These are phyloP conservation scores for Psittacula echo DNA, from an alignment of 2,797 vertebrate species.

Conservation along the genomic window DNA sequence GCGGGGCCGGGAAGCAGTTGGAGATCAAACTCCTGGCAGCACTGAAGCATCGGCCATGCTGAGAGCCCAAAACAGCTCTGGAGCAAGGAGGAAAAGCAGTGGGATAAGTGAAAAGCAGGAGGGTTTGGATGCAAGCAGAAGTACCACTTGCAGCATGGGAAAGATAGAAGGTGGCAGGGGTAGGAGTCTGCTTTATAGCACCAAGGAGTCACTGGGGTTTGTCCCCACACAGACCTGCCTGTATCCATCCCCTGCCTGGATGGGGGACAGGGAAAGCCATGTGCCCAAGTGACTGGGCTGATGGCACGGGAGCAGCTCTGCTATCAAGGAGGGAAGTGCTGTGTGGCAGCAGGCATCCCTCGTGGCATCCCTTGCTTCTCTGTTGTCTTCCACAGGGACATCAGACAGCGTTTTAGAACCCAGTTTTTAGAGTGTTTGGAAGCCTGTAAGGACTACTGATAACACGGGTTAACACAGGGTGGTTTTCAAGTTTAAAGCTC, in stretches of 20 bases:
- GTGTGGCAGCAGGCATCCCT: background rate
- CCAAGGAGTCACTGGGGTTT: background rate
- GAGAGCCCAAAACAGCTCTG: background rate
- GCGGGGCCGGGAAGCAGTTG: slow-evolving; percentile 32
- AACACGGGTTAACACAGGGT: background rate
- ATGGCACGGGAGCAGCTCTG: fast-evolving
- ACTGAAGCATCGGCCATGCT: background rate
- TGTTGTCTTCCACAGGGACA: background rate
- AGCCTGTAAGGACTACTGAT: background rate
- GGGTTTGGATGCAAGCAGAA: background rate
- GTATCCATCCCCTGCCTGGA: background rate
- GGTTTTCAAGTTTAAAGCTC: background rate
- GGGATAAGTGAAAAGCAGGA: background rate
- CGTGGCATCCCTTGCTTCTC: background rate
- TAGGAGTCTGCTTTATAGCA: background rate
- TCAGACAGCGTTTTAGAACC: background rate
- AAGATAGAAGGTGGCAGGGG: background rate
- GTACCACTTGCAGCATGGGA: background rate
- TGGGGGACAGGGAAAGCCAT: background rate
- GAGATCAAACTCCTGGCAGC: slow-evolving; percentile 47
- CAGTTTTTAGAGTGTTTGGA: background rate
- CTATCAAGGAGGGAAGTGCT: background rate
- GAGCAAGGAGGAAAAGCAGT: slow-evolving; percentile 33
- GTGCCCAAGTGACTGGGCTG: background rate
- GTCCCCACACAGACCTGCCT: background rate